These are phyloP conservation scores for Tineola bisselliella DNA, from an alignment of 2,888 invertebrate species.

Conservation along the genomic window DNA sequence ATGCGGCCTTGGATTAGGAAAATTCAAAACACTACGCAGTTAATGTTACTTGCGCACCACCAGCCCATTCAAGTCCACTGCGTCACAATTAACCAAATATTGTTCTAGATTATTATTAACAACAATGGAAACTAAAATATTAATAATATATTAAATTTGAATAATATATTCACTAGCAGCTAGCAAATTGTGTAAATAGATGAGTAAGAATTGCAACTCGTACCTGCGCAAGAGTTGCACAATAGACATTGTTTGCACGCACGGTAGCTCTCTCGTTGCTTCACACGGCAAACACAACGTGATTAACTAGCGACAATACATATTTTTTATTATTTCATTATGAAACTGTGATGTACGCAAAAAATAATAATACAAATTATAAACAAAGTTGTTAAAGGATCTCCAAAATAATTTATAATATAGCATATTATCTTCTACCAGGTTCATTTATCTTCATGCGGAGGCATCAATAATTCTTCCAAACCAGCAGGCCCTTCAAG, in stretches of 20 bases:
- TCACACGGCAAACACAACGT: background rate
- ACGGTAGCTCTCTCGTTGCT: background rate
- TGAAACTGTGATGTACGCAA: too few relatives aligned
- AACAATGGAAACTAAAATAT: too few relatives aligned
- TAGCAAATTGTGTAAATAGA: background rate
- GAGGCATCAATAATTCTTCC: background rate
- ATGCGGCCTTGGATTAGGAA: too few relatives aligned
- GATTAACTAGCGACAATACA: background rate
- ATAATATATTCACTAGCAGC: too few relatives aligned
- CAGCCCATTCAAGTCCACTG: too few relatives aligned
- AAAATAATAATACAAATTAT: too few relatives aligned
- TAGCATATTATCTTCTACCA: background rate
- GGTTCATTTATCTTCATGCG: background rate
- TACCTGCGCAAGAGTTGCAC: slow-evolving; percentile 35
- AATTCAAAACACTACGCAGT: too few relatives aligned
- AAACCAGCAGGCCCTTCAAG: background rate
- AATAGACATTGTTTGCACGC: slow-evolving; percentile 47
- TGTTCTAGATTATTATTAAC: too few relatives aligned
- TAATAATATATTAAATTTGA: too few relatives aligned
- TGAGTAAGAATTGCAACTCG: background rate
- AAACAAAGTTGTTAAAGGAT: too few relatives aligned
- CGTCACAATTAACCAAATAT: too few relatives aligned
- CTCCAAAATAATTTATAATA: background rate
- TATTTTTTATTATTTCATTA: background rate
- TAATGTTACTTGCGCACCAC: too few relatives aligned